A percentile compares a stretch with the other conserved stretches of the same genome.
These are phyloP conservation scores for Eueremaeus valkanovi DNA, from an alignment of 2,888 invertebrate species.

Conservation along the genomic window DNA sequence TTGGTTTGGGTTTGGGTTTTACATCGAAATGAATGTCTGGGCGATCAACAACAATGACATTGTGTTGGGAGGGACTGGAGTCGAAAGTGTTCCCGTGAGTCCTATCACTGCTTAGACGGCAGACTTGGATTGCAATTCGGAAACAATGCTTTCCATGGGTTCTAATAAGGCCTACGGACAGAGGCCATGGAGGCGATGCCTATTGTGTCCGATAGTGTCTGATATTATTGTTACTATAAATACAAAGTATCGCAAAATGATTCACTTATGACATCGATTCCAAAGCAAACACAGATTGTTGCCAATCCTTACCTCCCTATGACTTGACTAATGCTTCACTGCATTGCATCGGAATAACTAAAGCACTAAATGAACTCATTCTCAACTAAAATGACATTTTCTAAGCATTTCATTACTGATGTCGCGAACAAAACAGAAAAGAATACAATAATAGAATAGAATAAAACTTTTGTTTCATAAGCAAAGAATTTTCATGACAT, in stretches of 20 bases:
- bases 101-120: background rate
- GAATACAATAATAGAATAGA: no score
- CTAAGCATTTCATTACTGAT: no score
- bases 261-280: constrained; percentile 29
- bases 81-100: constrained; percentile 5
- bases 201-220: background rate
- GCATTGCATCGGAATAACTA: no score
- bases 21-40: background rate
- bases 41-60: background rate
- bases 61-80: background rate
- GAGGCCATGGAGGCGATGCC: no score
- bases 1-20: constrained; percentile 15
- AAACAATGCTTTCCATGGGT: background rate
- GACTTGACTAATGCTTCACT: no score
- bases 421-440: no score
- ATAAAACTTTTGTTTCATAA: no score
- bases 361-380: no score
- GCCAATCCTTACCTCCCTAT: no score
- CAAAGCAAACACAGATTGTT: no score
- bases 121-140: background rate
- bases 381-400: no score
- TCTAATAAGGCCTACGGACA: constrained; percentile 10
- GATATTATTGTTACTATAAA: constrained; percentile 5
- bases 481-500: background rate
- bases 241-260: background rate